Conservation (phyloP, 1,140 invertebrate species). For the Drosophila jambulina region DNA sequence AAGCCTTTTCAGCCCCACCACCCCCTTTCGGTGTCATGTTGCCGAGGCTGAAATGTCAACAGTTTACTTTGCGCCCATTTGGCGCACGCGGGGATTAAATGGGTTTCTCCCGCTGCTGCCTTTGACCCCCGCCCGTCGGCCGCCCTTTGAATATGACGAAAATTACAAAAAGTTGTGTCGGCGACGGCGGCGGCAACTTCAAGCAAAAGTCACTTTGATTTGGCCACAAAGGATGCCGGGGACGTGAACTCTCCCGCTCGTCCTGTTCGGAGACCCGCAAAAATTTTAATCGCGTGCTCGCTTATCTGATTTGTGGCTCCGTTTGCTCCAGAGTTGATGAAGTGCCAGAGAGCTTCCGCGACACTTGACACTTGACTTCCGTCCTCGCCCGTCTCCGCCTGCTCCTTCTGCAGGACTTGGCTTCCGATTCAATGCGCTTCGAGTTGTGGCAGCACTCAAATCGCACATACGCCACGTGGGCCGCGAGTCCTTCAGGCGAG, state of each 20-base stretch:
- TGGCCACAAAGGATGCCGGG: slow-evolving; percentile 30
- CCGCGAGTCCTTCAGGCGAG: slow-evolving; percentile 9
- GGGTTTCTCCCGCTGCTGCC: slow-evolving; percentile 61
- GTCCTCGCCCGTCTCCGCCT: slow-evolving; percentile 9
- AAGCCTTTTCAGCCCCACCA: background rate
- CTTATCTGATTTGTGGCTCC: slow-evolving; percentile 76
- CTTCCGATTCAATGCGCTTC: slow-evolving; percentile 70
- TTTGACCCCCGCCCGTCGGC: slow-evolving; percentile 31
- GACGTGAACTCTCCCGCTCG: slow-evolving; percentile 2
- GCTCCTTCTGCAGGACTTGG: slow-evolving; percentile 5
- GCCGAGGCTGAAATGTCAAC: slow-evolving; percentile 76
- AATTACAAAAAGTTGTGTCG: slow-evolving; percentile 64
- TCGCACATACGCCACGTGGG: slow-evolving; percentile 64
- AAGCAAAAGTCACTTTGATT: slow-evolving; percentile 60
- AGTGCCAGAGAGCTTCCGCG: slow-evolving; percentile 79
- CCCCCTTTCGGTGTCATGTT: slow-evolving; percentile 57
- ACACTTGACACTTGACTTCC: slow-evolving; percentile 72
- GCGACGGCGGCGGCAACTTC: slow-evolving; percentile 56
- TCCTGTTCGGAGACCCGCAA: slow-evolving; percentile 6
- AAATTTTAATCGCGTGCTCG: slow-evolving; percentile 50
- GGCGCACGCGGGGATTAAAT: slow-evolving; percentile 72
- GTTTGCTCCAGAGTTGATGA: slow-evolving; percentile 66
- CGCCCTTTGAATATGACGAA: slow-evolving; percentile 53
- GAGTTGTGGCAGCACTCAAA: slow-evolving; percentile 52
- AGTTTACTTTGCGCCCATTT: slow-evolving; percentile 81